A percentile compares a stretch with the other conserved stretches of the same genome.
Conservation (phyloP, 2,113 vertebrate species). For the rat (Rattus norvegicus) region DNA sequence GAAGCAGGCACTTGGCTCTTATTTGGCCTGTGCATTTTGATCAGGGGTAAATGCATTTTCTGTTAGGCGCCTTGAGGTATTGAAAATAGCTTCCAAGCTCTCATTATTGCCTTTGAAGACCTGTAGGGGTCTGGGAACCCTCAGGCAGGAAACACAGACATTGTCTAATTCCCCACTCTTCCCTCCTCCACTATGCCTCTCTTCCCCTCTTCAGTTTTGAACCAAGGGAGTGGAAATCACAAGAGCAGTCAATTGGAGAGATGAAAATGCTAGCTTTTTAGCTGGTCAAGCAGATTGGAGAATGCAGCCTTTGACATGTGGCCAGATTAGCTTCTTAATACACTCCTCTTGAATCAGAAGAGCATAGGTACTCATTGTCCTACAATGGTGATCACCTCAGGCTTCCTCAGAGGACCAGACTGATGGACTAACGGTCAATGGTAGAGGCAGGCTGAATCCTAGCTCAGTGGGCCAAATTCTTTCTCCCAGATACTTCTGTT, state of each 20-base stretch:
- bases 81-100: conserved; percentile 52
- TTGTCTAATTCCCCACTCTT: background rate
- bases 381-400: background rate
- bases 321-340: background rate
- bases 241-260: background rate
- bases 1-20: conserved; percentile 56
- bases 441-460: background rate
- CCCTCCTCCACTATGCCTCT: background rate
- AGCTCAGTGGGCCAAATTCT: background rate
- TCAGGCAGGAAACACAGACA: background rate
- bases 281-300: background rate
- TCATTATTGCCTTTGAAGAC: conserved; percentile 51
- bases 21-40: conserved; percentile 60
- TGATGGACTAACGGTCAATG: background rate
- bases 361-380: background rate
- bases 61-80: conserved; percentile 47
- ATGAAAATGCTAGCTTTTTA: conserved; percentile 9
- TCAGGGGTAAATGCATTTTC: conserved; percentile 53
- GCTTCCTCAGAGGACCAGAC: background rate
- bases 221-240: background rate
- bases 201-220: conserved; percentile 18
- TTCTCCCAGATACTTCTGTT: background rate
- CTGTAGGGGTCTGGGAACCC: background rate
- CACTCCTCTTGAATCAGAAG: background rate
- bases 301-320: background rate